A percentile compares a stretch with the other conserved stretches of the same genome.
These are phyloP conservation scores for Epinotia bilunana DNA, from an alignment of 2,888 invertebrate genomes.

Conservation along the genomic window DNA sequence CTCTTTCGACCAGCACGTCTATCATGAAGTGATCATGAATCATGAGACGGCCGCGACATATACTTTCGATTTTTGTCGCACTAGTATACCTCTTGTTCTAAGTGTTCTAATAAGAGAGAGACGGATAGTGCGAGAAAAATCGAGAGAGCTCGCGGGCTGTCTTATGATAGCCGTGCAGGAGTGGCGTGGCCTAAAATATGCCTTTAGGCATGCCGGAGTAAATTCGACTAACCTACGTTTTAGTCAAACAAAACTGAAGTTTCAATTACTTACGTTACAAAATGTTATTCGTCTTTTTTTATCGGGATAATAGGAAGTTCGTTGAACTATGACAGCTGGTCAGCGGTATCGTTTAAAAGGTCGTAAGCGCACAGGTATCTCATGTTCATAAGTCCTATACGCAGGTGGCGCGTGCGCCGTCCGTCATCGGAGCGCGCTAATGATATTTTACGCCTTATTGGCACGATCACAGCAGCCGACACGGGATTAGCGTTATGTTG, in stretches of 20 bases:
- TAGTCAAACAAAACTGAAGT: not conserved
- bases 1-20: no score
- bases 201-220: not conserved
- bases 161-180: no score
- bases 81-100: no score
- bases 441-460: slow-evolving; percentile 72
- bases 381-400: not conserved
- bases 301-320: slow-evolving; percentile 45
- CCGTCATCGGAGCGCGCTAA: slow-evolving; percentile 51
- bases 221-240: not conserved
- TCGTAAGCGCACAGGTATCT: not conserved
- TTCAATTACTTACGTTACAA: not conserved
- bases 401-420: not conserved
- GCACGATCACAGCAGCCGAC: slow-evolving; percentile 46
- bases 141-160: no score
- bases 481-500: slow-evolving; percentile 23
- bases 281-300: slow-evolving; percentile 2
- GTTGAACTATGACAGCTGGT: slow-evolving; percentile 56
- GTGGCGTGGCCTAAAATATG: not conserved
- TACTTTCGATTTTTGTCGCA: no score
- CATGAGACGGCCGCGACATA: no score
- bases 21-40: no score
- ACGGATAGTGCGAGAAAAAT: no score
- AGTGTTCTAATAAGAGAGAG: no score
- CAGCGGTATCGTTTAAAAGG: not conserved